phyloP scores from a whole-genome alignment of 1,140 invertebrate genomes.

The Apis florea region DNA sequence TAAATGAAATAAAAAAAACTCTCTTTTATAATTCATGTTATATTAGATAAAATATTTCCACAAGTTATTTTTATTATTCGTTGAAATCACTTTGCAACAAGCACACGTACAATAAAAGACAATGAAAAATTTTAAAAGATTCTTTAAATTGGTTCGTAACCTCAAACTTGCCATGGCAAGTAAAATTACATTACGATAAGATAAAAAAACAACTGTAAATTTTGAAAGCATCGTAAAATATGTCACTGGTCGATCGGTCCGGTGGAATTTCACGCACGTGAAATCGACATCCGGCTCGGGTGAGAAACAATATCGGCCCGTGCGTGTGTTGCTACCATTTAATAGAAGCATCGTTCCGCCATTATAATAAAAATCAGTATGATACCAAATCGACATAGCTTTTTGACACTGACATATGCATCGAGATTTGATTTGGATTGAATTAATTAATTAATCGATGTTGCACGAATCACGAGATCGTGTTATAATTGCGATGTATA shows the following conservation, averaged over 20 bases:
- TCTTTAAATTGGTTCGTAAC: constrained; percentile 13
- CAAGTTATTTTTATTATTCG: too few species aligned
- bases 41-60: too few species aligned
- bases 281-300: not conserved
- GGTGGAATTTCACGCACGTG: constrained; percentile 17
- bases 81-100: too few species aligned
- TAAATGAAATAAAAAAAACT: too few species aligned
- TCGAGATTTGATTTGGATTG: not conserved
- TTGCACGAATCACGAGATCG: not conserved
- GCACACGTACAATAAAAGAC: too few species aligned
- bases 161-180: not conserved
- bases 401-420: not conserved
- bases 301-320: constrained; percentile 24
- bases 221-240: constrained; percentile 24
- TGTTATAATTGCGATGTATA: not conserved
- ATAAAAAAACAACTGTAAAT: constrained; percentile 54
- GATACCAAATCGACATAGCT: not conserved
- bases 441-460: constrained; percentile 11
- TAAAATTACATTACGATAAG: constrained; percentile 52
- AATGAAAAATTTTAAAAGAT: not conserved
- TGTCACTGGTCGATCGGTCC: constrained; percentile 9
- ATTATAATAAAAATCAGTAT: constrained; percentile 21
- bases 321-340: not conserved
- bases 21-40: too few species aligned
- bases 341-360: not conserved